Base-by-base conservation (phyloP, 2,888 invertebrate species). In the Teinopalpus imperialis region DNA sequence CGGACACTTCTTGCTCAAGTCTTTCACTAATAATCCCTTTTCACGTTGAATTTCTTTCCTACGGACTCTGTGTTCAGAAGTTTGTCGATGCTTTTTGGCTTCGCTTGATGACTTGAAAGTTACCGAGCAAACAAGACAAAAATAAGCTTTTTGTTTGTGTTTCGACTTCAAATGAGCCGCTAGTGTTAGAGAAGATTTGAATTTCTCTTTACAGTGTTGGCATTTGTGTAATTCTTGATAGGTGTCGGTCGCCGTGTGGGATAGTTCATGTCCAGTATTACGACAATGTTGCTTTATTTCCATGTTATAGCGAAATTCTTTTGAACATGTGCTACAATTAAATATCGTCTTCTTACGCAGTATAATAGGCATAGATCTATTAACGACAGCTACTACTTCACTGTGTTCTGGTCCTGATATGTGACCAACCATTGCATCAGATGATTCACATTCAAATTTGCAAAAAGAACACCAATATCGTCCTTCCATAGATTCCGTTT, bases 341-440 rank as follows among this genome's bases (percentile, higher is more conserved):
- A 94, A 70, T 0, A 90, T 82, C 1, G 90, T 86, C 48, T 92
- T 91, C 63, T 93, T 93, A 51, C 93, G 90, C 46, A 96, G 93
- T 18, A 93, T 91, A 35, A 95, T 93, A 1, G 96, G 95, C 65
- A 95, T 94, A 0, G 95, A 95, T 59, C 94, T 90, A 66, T 95
- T 95, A 52, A 96, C 93, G 8, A 93, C 93, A 1, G 93, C 89
- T 0, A 94, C 90, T 0, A 94, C 93, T 69, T 95, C 94, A 29
- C 90, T 90, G 69, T 96, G 96, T 24, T 92, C 91, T 3, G 85
- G 67, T 9, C 93, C 90, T 2, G 90, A 71, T 56, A 96, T 75
- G 66, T 96, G 96, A 6, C 89, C 69, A 10, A 91, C 82, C 94
- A 96, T 95, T 44, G 88, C 83, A 36, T 90, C 83, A 35, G 92